Evolutionary conservation across 2,113 vertebrate genomes (phyloP).

Genomic region (Triplophysa tibetana): DNA sequence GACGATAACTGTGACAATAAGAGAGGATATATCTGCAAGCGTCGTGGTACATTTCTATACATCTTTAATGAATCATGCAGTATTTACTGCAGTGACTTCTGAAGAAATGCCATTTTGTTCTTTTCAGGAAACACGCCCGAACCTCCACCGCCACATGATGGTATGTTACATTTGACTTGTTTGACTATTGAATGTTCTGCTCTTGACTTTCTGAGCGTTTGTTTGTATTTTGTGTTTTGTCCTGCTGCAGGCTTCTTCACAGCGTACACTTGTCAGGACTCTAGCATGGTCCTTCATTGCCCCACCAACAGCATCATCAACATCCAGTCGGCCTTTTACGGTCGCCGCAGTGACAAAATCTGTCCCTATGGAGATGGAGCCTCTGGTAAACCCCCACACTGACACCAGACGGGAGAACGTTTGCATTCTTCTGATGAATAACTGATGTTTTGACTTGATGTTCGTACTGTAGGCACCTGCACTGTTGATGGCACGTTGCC

Average conservation of each 20-base stretch:
- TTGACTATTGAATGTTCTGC: background rate
- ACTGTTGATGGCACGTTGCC: constrained; percentile 64
- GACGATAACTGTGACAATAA: constrained; percentile 73
- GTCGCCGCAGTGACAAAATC: constrained; percentile 63
- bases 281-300: constrained; percentile 69
- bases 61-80: background rate
- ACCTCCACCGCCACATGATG: constrained; percentile 76
- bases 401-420: rapidly evolving
- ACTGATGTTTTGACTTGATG: background rate
- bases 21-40: constrained; percentile 77
- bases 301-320: constrained; percentile 70
- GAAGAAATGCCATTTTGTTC: background rate
- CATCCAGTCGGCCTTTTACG: constrained; percentile 75
- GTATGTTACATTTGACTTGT: constrained; percentile 50
- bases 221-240: background rate
- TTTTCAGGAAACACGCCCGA: constrained; percentile 68
- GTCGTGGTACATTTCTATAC: constrained; percentile 61
- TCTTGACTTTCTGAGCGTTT: background rate
- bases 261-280: constrained; percentile 66
- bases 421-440: background rate
- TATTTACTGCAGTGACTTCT: background rate
- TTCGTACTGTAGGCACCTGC: constrained; percentile 61
- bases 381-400: constrained; percentile 40
- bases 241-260: constrained; percentile 68
- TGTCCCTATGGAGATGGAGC: constrained; percentile 63